phyloP scores from a whole-genome alignment of 2,113 vertebrate genomes.

The Ailuropoda melanoleuca region DNA sequence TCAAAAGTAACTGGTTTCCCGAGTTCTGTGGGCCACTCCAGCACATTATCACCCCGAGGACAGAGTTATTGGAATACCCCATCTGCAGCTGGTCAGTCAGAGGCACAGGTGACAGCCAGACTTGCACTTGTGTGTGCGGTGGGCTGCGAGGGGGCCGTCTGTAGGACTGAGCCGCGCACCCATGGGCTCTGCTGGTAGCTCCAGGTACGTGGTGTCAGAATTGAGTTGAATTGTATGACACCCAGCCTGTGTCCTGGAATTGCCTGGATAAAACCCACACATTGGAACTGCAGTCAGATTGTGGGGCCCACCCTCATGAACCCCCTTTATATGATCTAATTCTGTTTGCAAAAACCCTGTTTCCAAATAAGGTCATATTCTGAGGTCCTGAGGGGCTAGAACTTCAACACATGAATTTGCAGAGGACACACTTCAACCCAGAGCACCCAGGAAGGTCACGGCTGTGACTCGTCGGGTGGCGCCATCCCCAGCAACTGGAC shows the following conservation, averaged over 20 bases:
- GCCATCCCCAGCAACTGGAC: background rate
- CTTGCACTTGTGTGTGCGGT: fast-evolving
- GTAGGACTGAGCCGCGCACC: background rate
- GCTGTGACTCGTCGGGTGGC: too few species aligned
- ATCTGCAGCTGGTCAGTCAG: background rate
- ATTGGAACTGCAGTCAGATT: background rate
- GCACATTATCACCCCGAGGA: background rate
- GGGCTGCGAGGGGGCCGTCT: fast-evolving
- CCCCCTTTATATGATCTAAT: background rate
- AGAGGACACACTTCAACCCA: background rate
- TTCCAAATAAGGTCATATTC: background rate
- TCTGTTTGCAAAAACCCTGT: background rate
- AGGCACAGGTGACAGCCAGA: background rate
- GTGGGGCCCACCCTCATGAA: background rate
- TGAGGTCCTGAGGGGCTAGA: background rate
- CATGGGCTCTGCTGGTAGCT: background rate
- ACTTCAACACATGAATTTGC: background rate
- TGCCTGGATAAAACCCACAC: background rate
- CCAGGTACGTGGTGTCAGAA: background rate
- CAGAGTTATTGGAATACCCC: fast-evolving
- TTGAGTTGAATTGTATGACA: background rate
- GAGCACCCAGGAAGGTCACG: background rate
- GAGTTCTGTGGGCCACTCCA: background rate
- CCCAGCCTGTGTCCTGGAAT: background rate
- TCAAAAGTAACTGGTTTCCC: background rate